A percentile compares a stretch with the other conserved stretches of the same genome.
These are phyloP conservation scores for Aporophyla lueneburgensis DNA, from an alignment of 2,888 invertebrate genomes.

Conservation along the genomic window DNA sequence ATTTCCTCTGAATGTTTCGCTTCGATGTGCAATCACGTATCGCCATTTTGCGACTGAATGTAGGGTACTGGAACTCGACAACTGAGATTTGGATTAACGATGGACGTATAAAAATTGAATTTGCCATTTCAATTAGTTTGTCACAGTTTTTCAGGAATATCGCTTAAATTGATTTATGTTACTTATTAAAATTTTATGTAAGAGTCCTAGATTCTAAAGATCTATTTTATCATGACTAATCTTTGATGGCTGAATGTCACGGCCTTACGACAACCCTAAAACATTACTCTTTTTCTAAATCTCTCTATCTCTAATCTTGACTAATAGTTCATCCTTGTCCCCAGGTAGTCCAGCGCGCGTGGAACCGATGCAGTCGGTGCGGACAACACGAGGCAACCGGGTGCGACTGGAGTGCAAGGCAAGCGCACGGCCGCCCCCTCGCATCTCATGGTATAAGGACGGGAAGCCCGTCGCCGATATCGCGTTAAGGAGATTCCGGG, in stretches of 20 bases:
- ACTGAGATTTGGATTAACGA: slow-evolving; percentile 49
- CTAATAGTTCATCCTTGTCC: slow-evolving; percentile 48
- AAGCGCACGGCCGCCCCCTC: slow-evolving; percentile 94
- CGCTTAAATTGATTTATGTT: background rate
- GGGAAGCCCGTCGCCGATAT: slow-evolving; percentile 92
- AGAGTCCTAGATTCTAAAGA: background rate
- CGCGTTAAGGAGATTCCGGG: slow-evolving; percentile 90
- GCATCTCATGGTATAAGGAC: slow-evolving; percentile 96
- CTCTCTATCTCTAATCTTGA: slow-evolving; percentile 1
- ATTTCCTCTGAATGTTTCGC: slow-evolving; percentile 55
- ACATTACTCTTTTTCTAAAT: no score
- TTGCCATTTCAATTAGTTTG: slow-evolving; percentile 31
- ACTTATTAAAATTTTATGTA: background rate
- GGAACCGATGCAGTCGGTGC: slow-evolving; percentile 85
- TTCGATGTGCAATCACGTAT: slow-evolving; percentile 25
- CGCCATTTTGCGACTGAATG: slow-evolving; percentile 29
- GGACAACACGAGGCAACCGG: slow-evolving; percentile 87
- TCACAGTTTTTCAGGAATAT: slow-evolving; percentile 27
- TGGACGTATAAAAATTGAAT: slow-evolving; percentile 26
- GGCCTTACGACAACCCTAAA: no score
- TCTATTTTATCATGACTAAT: background rate
- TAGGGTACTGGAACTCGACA: slow-evolving; percentile 48
- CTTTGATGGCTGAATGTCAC: background rate
- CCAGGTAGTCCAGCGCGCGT: slow-evolving; percentile 87
- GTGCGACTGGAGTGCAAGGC: slow-evolving; percentile 94